Conservation (phyloP, 2,113 vertebrate genomes). For the Dasypus novemcinctus region DNA sequence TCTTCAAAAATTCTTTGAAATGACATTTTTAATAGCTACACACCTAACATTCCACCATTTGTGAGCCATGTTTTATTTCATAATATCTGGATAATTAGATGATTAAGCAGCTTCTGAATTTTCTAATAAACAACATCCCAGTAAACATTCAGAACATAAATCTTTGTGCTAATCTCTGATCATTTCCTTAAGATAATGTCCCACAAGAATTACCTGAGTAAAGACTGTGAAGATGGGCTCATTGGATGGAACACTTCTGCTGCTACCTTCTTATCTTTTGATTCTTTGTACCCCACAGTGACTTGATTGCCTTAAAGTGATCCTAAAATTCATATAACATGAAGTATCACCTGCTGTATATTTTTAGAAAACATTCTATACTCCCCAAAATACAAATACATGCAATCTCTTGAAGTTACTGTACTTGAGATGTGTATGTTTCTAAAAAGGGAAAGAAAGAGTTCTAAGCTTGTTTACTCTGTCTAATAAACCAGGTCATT, state of each 20-base stretch:
- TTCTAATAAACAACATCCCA: not conserved
- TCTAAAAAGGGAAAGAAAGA: not conserved
- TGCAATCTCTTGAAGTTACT: not conserved
- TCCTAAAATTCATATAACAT: not conserved
- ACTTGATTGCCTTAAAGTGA: not conserved
- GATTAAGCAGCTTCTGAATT: not conserved
- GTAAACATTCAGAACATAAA: not conserved
- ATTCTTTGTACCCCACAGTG: not conserved
- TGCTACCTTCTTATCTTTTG: not conserved
- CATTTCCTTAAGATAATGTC: not conserved
- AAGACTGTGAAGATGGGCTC: not conserved
- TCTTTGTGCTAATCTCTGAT: not conserved
- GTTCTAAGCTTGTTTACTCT: slow-evolving; percentile 16
- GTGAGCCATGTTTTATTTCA: not conserved
- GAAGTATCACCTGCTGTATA: not conserved
- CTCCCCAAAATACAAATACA: not conserved
- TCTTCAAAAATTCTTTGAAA: slow-evolving; percentile 41
- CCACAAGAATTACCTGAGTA: not conserved
- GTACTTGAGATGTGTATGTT: not conserved
- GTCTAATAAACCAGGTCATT: slow-evolving; percentile 44
- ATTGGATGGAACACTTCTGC: not conserved
- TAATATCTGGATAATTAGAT: not conserved
- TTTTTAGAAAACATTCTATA: not conserved
- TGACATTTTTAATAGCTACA: not conserved
- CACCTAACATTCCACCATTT: not conserved